A percentile compares a stretch with the other conserved stretches of the same genome.
phyloP scores from a whole-genome alignment of 1,140 invertebrate genomes.

The Drosophila suzukii region DNA sequence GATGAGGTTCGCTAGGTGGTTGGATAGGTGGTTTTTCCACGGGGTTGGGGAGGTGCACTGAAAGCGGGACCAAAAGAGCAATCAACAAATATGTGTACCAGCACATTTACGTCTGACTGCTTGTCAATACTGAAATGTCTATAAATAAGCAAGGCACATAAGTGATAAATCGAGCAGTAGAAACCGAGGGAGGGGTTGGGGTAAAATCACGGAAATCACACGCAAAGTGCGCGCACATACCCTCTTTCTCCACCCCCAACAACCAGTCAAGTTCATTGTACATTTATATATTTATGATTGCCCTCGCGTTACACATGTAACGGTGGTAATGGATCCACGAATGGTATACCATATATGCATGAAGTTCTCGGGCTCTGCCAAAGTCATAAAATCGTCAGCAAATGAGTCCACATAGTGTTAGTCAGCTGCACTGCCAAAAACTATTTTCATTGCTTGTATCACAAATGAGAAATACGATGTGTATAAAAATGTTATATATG shows the following conservation, averaged over 20 bases:
- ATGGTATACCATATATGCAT: background rate
- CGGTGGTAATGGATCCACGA: constrained; percentile 31
- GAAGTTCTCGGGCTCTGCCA: constrained; percentile 55
- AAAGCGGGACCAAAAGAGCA: constrained; percentile 19
- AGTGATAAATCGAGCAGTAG: constrained; percentile 72
- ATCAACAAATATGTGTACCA: constrained; percentile 30
- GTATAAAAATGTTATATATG: too few relatives aligned
- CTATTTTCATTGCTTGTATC: background rate
- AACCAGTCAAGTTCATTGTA: constrained; percentile 30
- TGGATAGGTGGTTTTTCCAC: constrained; percentile 1
- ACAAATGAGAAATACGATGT: background rate
- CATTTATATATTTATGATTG: constrained; percentile 69
- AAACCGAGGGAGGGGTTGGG: constrained; percentile 13
- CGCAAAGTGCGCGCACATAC: constrained; percentile 51
- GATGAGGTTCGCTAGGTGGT: background rate
- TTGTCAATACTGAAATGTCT: constrained; percentile 41
- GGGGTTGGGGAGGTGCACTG: constrained; percentile 9
- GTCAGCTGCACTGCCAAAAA: constrained; percentile 1
- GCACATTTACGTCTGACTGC: constrained; percentile 25
- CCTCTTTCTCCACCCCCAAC: too few relatives aligned
- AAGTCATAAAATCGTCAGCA: constrained; percentile 57
- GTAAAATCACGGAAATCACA: constrained; percentile 56
- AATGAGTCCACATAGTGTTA: constrained; percentile 21
- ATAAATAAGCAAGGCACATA: constrained; percentile 54
- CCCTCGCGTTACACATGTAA: constrained; percentile 42